Evolutionary conservation across 1,140 invertebrate species (phyloP).

Genomic region (Aplysia californica): DNA sequence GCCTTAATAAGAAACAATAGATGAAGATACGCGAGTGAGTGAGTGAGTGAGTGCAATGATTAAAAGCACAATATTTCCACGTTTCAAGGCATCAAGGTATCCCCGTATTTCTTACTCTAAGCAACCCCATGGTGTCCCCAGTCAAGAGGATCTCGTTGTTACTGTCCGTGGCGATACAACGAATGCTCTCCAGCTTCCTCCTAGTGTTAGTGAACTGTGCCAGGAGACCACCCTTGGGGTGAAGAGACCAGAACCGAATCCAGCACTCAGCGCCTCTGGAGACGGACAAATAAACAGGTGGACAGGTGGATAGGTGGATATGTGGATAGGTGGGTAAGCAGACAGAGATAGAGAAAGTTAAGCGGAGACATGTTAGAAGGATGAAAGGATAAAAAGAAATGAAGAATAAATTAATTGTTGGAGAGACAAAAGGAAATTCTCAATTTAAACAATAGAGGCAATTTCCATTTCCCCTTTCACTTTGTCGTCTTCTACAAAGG

Average conservation of each 20-base stretch:
- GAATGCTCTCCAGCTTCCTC: constrained; percentile 58
- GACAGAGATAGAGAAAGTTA: not conserved
- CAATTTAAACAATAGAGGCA: too few species aligned
- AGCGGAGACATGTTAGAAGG: not conserved
- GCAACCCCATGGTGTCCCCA: constrained; percentile 58
- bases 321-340: not conserved
- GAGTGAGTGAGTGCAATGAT: too few species aligned
- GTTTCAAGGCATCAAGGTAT: too few species aligned
- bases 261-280: constrained; percentile 60
- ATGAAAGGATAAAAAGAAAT: not conserved
- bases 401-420: too few species aligned
- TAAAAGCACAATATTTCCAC: too few species aligned
- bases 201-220: constrained; percentile 69
- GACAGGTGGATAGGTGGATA: not conserved
- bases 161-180: constrained; percentile 48
- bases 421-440: too few species aligned
- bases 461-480: too few species aligned
- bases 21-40: too few species aligned
- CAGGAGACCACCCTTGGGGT: constrained; percentile 50
- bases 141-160: constrained; percentile 57
- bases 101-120: constrained; percentile 53
- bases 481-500: too few species aligned
- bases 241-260: constrained; percentile 64
- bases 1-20: too few species aligned
- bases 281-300: not conserved